These are phyloP conservation scores for Pseudomyrmex dendroicus DNA, from an alignment of 1,140 invertebrate genomes.

Conservation along the genomic window DNA sequence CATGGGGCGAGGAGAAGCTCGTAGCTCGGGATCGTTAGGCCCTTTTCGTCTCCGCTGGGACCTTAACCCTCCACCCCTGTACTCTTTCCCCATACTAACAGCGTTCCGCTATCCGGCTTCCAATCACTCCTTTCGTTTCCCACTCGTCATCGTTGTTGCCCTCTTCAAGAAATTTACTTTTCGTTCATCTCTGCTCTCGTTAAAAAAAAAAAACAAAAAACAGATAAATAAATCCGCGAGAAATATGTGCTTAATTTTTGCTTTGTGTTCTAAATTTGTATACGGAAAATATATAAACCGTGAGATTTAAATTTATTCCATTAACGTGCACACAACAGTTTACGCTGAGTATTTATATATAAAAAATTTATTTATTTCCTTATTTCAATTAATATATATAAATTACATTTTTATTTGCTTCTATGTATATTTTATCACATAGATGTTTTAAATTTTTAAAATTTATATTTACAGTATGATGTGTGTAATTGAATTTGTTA, in stretches of 20 bases:
- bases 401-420: no score
- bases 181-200: slow-evolving; percentile 3
- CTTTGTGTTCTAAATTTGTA: background rate
- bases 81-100: slow-evolving; percentile 33
- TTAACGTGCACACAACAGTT: background rate
- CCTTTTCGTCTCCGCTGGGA: slow-evolving; percentile 71
- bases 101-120: slow-evolving; percentile 51
- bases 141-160: slow-evolving; percentile 31
- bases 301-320: background rate
- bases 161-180: slow-evolving; percentile 19
- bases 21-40: slow-evolving; percentile 77
- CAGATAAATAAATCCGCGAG: background rate
- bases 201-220: background rate
- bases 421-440: no score
- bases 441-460: no score
- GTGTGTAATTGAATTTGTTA: no score
- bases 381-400: no score
- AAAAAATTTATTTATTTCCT: no score
- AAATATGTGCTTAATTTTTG: slow-evolving; percentile 3
- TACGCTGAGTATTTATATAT: no score
- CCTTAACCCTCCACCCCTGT: slow-evolving; percentile 33
- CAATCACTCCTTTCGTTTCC: slow-evolving; percentile 35
- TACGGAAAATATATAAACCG: background rate
- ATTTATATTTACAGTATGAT: no score
- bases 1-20: slow-evolving; percentile 80